Conservation (phyloP, 2,797 vertebrate species). For the Alca torda region DNA sequence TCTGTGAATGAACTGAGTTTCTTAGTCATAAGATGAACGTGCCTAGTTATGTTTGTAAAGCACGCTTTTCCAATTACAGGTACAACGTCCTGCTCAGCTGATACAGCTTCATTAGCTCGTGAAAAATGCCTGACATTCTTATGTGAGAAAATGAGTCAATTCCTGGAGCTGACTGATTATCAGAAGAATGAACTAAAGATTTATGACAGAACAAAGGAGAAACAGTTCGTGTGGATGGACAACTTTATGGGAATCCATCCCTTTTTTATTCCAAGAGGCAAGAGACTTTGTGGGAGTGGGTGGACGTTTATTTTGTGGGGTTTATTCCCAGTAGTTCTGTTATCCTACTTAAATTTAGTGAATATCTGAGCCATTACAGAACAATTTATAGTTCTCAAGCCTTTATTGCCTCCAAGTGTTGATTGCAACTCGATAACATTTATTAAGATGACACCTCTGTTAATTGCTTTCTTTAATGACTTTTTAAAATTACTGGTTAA, state of each 20-base stretch:
- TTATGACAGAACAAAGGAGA: constrained; percentile 81
- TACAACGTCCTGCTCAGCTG: constrained; percentile 84
- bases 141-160: constrained; percentile 77
- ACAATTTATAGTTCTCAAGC: not conserved
- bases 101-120: constrained; percentile 79
- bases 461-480: not conserved
- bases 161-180: constrained; percentile 80
- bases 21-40: not conserved
- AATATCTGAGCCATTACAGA: not conserved
- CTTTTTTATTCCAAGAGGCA: constrained; percentile 92
- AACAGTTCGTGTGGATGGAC: constrained; percentile 85
- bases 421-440: not conserved
- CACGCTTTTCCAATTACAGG: constrained; percentile 73
- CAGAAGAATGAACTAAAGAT: constrained; percentile 84
- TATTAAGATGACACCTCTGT: not conserved
- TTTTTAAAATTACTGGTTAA: not conserved
- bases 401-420: not conserved
- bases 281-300: constrained; percentile 40
- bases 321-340: not conserved
- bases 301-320: not conserved
- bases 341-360: not conserved
- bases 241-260: constrained; percentile 90
- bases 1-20: not conserved
- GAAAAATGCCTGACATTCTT: constrained; percentile 86
- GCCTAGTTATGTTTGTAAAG: not conserved